Evolutionary conservation across 2,888 invertebrate species (phyloP).

Genomic region (Diplazon laetatorius): DNA sequence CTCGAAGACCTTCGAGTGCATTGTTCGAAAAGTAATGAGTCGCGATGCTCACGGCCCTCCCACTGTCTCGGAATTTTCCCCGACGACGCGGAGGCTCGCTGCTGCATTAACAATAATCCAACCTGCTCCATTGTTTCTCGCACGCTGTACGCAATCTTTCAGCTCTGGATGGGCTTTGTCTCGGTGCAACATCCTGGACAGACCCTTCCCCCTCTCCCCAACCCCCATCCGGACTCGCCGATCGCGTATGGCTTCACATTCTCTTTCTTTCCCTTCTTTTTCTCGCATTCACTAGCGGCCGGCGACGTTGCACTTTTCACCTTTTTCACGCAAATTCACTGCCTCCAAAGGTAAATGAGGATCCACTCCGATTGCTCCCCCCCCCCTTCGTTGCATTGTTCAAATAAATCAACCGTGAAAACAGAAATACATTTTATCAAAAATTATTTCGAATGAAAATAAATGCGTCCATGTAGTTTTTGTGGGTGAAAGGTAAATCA

Average conservation of each 20-base stretch:
- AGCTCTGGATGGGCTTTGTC: constrained; percentile 41
- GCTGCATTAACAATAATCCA: constrained; percentile 48
- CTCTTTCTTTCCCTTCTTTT: neutral
- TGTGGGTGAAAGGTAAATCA: constrained; percentile 29
- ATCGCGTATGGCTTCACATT: constrained; percentile 13
- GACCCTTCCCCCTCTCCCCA: neutral
- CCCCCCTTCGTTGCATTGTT: no score
- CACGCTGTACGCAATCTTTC: constrained; percentile 41
- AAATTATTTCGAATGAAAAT: constrained; percentile 15
- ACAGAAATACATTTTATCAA: no score
- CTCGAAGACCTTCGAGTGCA: constrained; percentile 29
- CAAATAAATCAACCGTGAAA: no score
- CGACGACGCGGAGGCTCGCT: constrained; percentile 8
- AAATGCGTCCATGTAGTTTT: constrained; percentile 12
- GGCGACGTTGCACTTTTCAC: constrained; percentile 21
- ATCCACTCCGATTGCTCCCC: no score
- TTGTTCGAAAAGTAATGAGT: constrained; percentile 59
- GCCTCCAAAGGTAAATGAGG: neutral
- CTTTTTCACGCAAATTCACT: constrained; percentile 19
- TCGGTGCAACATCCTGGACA: constrained; percentile 1
- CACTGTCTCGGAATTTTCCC: constrained; percentile 10
- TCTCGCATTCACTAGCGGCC: neutral
- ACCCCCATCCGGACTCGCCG: constrained; percentile 5
- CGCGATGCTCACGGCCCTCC: constrained; percentile 9
- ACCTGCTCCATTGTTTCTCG: constrained; percentile 51